phyloP scores from a whole-genome alignment of 1,140 invertebrate species.

The Cyclina sinensis region DNA sequence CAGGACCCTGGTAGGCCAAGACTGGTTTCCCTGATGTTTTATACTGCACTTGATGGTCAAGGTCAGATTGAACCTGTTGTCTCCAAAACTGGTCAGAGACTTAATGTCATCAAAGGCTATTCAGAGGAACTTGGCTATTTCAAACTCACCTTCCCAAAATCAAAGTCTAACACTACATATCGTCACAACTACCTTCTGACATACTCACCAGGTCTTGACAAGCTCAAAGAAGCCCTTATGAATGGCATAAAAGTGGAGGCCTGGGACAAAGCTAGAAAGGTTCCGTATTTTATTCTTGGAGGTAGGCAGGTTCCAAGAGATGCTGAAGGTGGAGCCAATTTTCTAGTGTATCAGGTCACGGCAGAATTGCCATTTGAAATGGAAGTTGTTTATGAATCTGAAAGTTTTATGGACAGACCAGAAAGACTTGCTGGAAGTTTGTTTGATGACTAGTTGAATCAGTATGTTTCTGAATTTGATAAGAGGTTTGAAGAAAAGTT shows the following conservation, averaged over 20 bases:
- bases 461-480: conserved; percentile 87
- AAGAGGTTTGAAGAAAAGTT: conserved; percentile 87
- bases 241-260: conserved; percentile 85
- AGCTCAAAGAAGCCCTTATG: conserved; percentile 93
- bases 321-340: conserved; percentile 89
- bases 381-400: conserved; percentile 95
- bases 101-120: conserved; percentile 92
- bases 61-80: conserved; percentile 84
- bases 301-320: conserved; percentile 85
- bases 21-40: conserved; percentile 88
- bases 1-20: conserved; percentile 71
- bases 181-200: conserved; percentile 81
- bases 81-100: conserved; percentile 86
- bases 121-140: conserved; percentile 94
- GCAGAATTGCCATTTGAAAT: conserved; percentile 92
- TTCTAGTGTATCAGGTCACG: conserved; percentile 91
- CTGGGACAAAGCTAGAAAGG: conserved; percentile 83
- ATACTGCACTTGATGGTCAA: conserved; percentile 86
- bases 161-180: conserved; percentile 88
- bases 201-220: conserved; percentile 90
- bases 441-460: conserved; percentile 90
- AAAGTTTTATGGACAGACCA: conserved; percentile 88
- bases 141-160: conserved; percentile 88
- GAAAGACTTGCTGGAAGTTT: conserved; percentile 89
- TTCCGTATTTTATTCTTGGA: conserved; percentile 86